phyloP scores from a whole-genome alignment of 2,113 vertebrate genomes.

The Martes martes region DNA sequence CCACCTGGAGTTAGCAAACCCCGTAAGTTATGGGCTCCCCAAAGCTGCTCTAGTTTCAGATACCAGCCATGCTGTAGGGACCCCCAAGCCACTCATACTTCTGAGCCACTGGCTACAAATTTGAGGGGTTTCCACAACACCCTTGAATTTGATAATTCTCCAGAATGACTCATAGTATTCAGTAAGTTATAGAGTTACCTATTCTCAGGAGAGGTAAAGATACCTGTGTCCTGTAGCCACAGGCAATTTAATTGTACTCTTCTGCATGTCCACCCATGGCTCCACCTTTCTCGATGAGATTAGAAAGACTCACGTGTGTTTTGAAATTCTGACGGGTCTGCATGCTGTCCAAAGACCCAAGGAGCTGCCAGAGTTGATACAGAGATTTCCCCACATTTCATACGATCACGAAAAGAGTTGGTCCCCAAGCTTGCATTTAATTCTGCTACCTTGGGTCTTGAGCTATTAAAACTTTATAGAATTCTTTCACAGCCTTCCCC shows the following conservation, averaged over 20 bases:
- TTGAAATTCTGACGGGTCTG: background rate
- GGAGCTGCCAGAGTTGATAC: background rate
- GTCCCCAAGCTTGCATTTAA: constrained; percentile 41
- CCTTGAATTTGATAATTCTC: background rate
- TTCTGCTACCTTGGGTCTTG: constrained; percentile 28
- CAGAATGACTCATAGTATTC: background rate
- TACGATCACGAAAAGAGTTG: background rate
- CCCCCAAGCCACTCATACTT: background rate
- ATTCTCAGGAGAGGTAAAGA: background rate
- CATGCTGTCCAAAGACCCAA: background rate
- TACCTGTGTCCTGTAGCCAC: background rate
- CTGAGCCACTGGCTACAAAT: background rate
- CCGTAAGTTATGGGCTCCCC: background rate
- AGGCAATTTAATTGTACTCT: no score
- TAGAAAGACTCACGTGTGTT: background rate
- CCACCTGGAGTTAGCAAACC: background rate
- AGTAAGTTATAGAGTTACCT: background rate
- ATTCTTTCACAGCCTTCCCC: constrained; percentile 31
- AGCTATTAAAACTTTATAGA: constrained; percentile 57
- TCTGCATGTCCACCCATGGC: background rate
- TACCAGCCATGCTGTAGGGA: background rate
- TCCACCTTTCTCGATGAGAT: background rate
- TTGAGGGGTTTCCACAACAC: background rate
- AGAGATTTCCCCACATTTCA: background rate
- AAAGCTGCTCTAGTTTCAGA: background rate